Conservation (phyloP, 2,888 invertebrate species). For the Allolobophora icterica region DNA sequence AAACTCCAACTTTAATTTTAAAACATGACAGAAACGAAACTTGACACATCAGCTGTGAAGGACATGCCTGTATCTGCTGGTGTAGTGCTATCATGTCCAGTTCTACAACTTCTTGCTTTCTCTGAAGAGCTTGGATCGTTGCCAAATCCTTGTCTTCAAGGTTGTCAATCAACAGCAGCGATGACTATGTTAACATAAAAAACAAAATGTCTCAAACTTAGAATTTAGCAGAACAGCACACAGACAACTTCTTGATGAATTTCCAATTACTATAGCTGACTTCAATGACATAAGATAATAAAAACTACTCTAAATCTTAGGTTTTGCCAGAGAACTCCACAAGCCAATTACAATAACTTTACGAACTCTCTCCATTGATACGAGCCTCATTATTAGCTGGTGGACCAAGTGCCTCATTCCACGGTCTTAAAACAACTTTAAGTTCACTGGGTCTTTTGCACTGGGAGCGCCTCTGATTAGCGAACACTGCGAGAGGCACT, state of each 20-base stretch:
- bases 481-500: too few relatives aligned
- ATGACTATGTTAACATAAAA: conserved; percentile 68
- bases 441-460: too few relatives aligned
- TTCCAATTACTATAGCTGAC: neutral
- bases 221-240: neutral
- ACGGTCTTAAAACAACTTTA: too few relatives aligned
- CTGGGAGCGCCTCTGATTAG: too few relatives aligned
- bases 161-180: conserved; percentile 82
- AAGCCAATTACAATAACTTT: conserved; percentile 8
- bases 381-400: too few relatives aligned
- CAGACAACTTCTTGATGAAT: neutral
- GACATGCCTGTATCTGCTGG: conserved; percentile 67
- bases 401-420: too few relatives aligned
- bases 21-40: neutral
- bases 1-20: neutral
- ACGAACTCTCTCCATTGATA: too few relatives aligned
- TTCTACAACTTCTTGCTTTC: conserved; percentile 88
- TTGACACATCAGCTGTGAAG: neutral
- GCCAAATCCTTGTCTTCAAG: conserved; percentile 83
- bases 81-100: conserved; percentile 75
- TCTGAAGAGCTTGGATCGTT: conserved; percentile 81
- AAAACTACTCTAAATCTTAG: neutral
- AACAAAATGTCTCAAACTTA: neutral
- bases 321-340: neutral
- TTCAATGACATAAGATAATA: neutral